A percentile compares a stretch with the other conserved stretches of the same genome.
Conservation (phyloP, 2,888 invertebrate species). For the Tridacna gigas region DNA sequence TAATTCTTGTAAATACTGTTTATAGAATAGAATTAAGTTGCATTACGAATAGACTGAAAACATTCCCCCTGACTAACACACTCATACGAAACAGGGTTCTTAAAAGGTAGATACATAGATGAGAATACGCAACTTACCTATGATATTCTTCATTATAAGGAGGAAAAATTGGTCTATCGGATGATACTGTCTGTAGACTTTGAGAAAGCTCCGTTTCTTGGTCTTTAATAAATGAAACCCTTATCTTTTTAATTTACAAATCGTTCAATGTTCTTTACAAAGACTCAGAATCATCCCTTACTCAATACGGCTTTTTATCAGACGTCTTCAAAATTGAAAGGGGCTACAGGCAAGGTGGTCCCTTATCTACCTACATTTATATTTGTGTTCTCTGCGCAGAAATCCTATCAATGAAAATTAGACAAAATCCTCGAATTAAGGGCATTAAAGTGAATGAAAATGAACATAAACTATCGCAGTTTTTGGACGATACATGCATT, state of each 20-base stretch:
- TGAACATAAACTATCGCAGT: no score
- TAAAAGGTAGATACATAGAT: constrained; percentile 5
- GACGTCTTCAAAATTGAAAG: neutral
- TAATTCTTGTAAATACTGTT: constrained; percentile 32
- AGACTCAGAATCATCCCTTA: neutral
- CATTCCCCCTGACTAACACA: constrained; percentile 25
- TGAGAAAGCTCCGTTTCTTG: neutral
- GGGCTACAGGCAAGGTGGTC: neutral
- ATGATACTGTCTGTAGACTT: neutral
- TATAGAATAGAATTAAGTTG: constrained; percentile 33
- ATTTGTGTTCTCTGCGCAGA: no score
- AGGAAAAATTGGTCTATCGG: neutral
- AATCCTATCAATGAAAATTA: no score
- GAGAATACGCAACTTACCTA: constrained; percentile 23
- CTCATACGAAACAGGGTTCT: constrained; percentile 32
- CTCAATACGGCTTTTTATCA: neutral
- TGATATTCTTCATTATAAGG: constrained; percentile 13
- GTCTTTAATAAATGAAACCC: neutral
- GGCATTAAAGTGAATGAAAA: no score
- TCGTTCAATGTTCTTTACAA: neutral
- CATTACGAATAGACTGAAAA: constrained; percentile 29
- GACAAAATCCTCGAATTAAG: no score
- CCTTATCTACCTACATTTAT: neutral
- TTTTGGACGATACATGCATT: no score
- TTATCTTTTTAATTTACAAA: neutral